phyloP scores from a whole-genome alignment of 2,113 vertebrate genomes.

The Clarias gariepinus region DNA sequence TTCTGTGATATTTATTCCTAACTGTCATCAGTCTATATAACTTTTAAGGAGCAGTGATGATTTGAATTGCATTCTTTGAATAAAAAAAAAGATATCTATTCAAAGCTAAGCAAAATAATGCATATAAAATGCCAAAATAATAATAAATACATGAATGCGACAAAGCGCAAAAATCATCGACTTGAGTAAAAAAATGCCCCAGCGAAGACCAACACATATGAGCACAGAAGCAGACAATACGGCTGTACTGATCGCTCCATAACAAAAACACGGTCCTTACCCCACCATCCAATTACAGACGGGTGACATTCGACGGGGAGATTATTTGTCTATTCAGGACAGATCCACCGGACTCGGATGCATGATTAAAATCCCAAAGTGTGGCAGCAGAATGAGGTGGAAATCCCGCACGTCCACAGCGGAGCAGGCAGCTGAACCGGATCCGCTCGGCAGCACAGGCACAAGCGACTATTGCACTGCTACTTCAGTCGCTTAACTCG shows the following conservation, averaged over 20 bases:
- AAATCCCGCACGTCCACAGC: constrained; percentile 47
- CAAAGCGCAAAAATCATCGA: constrained; percentile 10
- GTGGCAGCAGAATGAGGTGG: constrained; percentile 31
- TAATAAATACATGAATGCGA: not conserved
- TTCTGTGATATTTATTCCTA: not conserved
- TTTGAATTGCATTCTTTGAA: not conserved
- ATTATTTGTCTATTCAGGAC: constrained; percentile 27
- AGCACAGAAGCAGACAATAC: constrained; percentile 25
- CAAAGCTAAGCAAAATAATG: not conserved
- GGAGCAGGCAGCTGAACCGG: constrained; percentile 37
- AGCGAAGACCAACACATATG: constrained; percentile 34
- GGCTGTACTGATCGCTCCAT: not conserved
- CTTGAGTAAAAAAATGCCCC: constrained; percentile 37
- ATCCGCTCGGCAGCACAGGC: constrained; percentile 41
- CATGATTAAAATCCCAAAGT: constrained; percentile 55
- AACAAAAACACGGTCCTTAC: constrained; percentile 50
- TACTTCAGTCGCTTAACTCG: constrained; percentile 44
- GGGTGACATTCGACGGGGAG: constrained; percentile 45
- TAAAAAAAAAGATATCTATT: constrained; percentile 1
- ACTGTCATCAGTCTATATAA: constrained; percentile 14
- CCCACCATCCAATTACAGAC: constrained; percentile 41
- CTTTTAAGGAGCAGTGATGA: constrained; percentile 24
- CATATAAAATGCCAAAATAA: not conserved
- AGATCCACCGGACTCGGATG: constrained; percentile 42
- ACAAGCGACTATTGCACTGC: constrained; percentile 42